These are phyloP conservation scores for Bufo gargarizans DNA, from an alignment of 2,113 vertebrate species.

Conservation along the genomic window DNA sequence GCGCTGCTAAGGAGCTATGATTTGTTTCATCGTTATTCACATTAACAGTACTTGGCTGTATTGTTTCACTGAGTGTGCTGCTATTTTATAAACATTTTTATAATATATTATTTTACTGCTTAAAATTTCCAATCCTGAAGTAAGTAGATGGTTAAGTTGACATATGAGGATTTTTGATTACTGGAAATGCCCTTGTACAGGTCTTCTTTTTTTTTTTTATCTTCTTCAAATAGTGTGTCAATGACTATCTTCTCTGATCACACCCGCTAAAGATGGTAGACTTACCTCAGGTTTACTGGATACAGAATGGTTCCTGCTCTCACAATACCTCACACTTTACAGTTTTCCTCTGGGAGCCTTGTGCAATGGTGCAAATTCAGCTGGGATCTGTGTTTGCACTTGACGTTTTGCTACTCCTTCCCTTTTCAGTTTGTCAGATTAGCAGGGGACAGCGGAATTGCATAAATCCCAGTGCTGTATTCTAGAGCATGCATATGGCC, in stretches of 20 bases:
- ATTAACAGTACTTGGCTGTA: slow-evolving; percentile 99
- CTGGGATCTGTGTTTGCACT: background rate
- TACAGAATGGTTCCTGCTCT: slow-evolving; percentile 78
- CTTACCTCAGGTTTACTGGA: slow-evolving; percentile 99
- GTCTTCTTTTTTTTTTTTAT: slow-evolving; percentile 69
- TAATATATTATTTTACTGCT: slow-evolving; percentile 99
- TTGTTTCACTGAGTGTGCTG: slow-evolving; percentile 99
- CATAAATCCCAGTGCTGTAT: background rate
- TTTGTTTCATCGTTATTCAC: slow-evolving; percentile 95
- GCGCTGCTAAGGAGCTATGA: slow-evolving; percentile 99
- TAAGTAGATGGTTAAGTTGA: slow-evolving; percentile 93
- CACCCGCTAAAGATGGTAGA: slow-evolving; percentile 86
- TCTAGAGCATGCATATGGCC: background rate
- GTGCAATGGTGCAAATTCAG: background rate
- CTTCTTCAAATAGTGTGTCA: slow-evolving; percentile 79
- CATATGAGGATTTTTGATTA: slow-evolving; percentile 84
- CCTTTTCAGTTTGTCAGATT: background rate
- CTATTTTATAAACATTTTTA: slow-evolving; percentile 99
- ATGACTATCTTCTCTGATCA: slow-evolving; percentile 74
- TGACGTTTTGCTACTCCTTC: slow-evolving; percentile 19
- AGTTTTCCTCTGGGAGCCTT: slow-evolving; percentile 75
- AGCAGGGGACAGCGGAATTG: background rate
- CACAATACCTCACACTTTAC: slow-evolving; percentile 84
- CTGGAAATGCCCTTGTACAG: slow-evolving; percentile 94
- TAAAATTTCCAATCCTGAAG: slow-evolving; percentile 94